Evolutionary conservation across 2,113 vertebrate genomes (phyloP), one percentile per base, ranked within the genome.

Genomic region (Boleophthalmus pectinirostris): DNA sequence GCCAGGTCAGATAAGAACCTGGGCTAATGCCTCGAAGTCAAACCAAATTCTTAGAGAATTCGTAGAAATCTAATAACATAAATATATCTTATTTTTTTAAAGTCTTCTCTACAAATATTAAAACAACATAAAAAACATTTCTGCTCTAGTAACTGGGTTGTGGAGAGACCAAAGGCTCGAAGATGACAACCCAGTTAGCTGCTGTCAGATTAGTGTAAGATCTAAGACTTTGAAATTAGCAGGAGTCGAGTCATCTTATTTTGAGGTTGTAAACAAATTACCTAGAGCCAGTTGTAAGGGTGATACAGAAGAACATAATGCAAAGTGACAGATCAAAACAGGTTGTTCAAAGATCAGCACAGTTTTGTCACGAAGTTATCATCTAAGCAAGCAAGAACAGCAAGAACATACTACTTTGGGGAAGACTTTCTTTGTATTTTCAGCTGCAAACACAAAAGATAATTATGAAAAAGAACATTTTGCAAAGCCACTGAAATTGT

Each of bases 151-250:
- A 10, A 2, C 68, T 51, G 63, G 53, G 71, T 15, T 46, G 18
- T 47, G 45, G 45, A 46, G 13, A 57, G 5, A 75, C 38, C 56
- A 20, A 68, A 63, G 1, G 20, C 38, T 24, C 21, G 47, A 45
- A 23, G 33, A 24, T 68, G 20, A 33, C 1, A 4, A 73, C 75
- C 49, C 67, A 69, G 29, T 72, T 3, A 33, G 9, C 69, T 68
- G 57, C 72, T 80, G 72, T 80, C 82, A 75, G 82, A 79, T 82
- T 78, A 79, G 24, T 2, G 18, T 2, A 21, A 58, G 54, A 75
- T 78, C 46, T 66, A 53, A 70, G 15, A 60, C 64, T 74, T 51
- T n/a, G n/a, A 77, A 70, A 83, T 76, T 69, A 72, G 64, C 57
- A 54, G 60, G 47, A 51, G 35, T 8, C 8, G 46, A 68, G 71